phyloP scores from a whole-genome alignment of 1,140 invertebrate genomes.

The Pinna nobilis region DNA sequence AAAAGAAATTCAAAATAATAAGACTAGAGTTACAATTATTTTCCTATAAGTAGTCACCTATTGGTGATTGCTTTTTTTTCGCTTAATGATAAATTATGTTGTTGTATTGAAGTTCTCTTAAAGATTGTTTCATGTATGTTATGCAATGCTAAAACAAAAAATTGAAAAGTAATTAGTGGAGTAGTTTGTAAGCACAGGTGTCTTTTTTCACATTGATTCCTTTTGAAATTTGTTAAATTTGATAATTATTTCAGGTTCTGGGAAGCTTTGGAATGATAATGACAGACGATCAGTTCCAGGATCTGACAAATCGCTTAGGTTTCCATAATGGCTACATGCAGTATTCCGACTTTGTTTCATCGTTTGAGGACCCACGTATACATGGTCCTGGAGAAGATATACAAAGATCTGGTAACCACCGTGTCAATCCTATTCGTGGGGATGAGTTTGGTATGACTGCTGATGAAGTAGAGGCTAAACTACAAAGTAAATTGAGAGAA shows the following conservation, averaged over 20 bases:
- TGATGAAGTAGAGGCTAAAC: conserved; percentile 62
- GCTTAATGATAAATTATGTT: no score
- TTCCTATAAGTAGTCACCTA: no score
- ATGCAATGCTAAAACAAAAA: no score
- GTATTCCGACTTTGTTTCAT: conserved; percentile 67
- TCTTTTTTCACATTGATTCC: no score
- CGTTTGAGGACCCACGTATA: conserved; percentile 63
- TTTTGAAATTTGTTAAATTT: no score
- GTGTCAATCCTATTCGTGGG: conserved; percentile 67
- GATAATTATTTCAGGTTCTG: conserved; percentile 57
- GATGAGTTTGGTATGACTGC: conserved; percentile 69
- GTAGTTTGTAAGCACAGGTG: no score
- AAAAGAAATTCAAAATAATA: no score
- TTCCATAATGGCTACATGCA: conserved; percentile 65
- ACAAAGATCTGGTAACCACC: conserved; percentile 60
- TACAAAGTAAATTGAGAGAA: conserved; percentile 67
- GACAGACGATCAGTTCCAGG: conserved; percentile 67
- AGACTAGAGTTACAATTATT: no score
- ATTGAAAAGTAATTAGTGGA: no score
- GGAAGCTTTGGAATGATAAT: conserved; percentile 60
- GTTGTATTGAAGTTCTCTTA: no score
- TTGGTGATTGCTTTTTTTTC: no score
- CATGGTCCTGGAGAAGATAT: conserved; percentile 50
- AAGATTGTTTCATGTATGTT: no score
- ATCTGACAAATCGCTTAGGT: conserved; percentile 61